Conservation (phyloP, 1,140 invertebrate genomes). For the Ruditapes philippinarum region DNA sequence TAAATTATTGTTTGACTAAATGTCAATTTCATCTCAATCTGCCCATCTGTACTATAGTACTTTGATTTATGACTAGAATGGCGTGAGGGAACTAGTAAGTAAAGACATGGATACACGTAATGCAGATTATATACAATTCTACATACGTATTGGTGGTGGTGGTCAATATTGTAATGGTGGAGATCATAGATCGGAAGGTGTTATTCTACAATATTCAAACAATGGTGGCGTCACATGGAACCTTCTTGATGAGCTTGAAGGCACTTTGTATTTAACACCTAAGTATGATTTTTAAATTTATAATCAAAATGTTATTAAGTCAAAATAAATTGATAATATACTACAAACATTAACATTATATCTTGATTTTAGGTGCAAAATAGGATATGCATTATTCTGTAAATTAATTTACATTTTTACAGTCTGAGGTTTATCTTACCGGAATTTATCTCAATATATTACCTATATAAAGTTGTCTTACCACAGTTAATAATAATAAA, state of each 20-base stretch:
- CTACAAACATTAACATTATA: no score
- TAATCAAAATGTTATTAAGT: no score
- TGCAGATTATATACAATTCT: conserved; percentile 84
- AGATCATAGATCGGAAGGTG: conserved; percentile 76
- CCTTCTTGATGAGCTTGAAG: conserved; percentile 82
- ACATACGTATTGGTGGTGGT: conserved; percentile 81
- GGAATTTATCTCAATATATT: no score
- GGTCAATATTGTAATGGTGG: conserved; percentile 79
- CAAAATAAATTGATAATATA: no score
- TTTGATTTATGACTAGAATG: conserved; percentile 82
- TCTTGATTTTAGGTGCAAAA: no score
- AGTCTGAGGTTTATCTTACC: no score
- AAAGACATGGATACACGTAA: conserved; percentile 80
- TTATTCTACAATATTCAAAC: conserved; percentile 85
- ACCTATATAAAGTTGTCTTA: no score
- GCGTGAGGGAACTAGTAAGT: conserved; percentile 79
- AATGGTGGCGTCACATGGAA: conserved; percentile 86
- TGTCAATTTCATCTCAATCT: no score
- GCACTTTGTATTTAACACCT: conserved; percentile 73
- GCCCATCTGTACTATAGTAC: conserved; percentile 85
- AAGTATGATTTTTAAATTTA: conserved; percentile 63
- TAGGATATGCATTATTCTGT: no score
- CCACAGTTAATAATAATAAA: no score
- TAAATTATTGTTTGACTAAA: no score
- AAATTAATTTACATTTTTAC: no score